Conservation (phyloP, 2,888 invertebrate genomes). For the Brenthis ino region DNA sequence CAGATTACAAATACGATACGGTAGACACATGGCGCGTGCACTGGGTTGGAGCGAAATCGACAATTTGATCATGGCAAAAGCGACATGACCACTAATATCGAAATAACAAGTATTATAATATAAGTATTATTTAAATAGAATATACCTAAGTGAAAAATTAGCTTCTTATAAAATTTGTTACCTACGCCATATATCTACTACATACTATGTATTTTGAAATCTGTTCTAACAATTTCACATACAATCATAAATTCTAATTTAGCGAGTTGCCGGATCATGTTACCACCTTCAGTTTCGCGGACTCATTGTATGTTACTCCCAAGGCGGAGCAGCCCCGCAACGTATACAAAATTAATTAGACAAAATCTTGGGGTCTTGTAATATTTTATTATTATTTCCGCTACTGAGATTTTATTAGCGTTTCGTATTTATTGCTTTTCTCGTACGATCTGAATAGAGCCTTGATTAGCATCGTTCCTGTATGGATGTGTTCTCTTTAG, state of each 20-base stretch:
- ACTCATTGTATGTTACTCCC: conserved; percentile 78
- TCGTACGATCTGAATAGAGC: conserved; percentile 72
- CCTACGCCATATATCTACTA: not conserved
- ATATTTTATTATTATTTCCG: conserved; percentile 81
- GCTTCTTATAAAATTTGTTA: not conserved
- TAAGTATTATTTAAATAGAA: conserved; percentile 17
- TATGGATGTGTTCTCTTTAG: conserved; percentile 57
- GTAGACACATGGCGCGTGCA: conserved; percentile 66
- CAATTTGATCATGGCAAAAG: conserved; percentile 62
- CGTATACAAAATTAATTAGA: conserved; percentile 82
- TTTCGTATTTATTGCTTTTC: conserved; percentile 77
- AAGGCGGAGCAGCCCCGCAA: conserved; percentile 75
- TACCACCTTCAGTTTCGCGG: conserved; percentile 76
- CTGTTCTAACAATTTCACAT: conserved; percentile 78
- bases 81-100: conserved; percentile 53
- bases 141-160: not conserved
- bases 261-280: conserved; percentile 75
- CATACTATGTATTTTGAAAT: conserved; percentile 49
- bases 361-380: conserved; percentile 76
- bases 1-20: conserved; percentile 65
- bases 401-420: conserved; percentile 75
- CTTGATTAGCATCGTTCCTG: conserved; percentile 72
- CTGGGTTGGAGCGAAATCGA: conserved; percentile 64
- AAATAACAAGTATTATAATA: conserved; percentile 22
- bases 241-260: conserved; percentile 83